These are phyloP conservation scores for Lithobates sylvaticus DNA, from an alignment of 2,797 vertebrate species.

Conservation along the genomic window DNA sequence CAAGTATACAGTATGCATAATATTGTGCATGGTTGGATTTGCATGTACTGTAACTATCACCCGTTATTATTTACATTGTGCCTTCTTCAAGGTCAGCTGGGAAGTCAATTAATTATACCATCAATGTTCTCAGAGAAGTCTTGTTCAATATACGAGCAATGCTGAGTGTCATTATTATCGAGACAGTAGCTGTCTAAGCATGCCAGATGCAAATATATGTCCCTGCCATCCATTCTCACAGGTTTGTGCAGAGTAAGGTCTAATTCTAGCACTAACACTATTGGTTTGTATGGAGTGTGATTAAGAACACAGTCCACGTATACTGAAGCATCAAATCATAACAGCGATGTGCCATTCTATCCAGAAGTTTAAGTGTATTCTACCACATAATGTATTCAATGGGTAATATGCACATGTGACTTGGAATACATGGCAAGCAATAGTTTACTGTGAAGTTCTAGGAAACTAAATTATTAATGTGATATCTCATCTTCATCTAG, in stretches of 20 bases:
- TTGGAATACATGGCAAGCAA: no score
- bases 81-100: slow-evolving; percentile 26
- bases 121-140: slow-evolving; percentile 2
- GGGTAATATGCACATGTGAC: no score
- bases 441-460: no score
- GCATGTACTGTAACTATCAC: neutral
- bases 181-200: slow-evolving; percentile 33
- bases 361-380: neutral
- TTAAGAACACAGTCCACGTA: neutral
- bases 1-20: neutral
- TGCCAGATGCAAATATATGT: slow-evolving; percentile 33
- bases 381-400: no score
- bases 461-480: no score
- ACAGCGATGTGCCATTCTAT: neutral
- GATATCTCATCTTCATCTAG: no score
- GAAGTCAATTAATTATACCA: slow-evolving; percentile 42
- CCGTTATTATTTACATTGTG: slow-evolving; percentile 11
- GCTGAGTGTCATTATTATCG: slow-evolving; percentile 5
- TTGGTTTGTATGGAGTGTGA: neutral
- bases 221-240: slow-evolving; percentile 43
- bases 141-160: neutral
- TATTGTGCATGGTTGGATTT: neutral
- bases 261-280: neutral
- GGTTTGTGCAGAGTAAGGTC: neutral
- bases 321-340: neutral